Conservation (phyloP, 1,140 invertebrate genomes). For the Heliconius hewitsoni region DNA sequence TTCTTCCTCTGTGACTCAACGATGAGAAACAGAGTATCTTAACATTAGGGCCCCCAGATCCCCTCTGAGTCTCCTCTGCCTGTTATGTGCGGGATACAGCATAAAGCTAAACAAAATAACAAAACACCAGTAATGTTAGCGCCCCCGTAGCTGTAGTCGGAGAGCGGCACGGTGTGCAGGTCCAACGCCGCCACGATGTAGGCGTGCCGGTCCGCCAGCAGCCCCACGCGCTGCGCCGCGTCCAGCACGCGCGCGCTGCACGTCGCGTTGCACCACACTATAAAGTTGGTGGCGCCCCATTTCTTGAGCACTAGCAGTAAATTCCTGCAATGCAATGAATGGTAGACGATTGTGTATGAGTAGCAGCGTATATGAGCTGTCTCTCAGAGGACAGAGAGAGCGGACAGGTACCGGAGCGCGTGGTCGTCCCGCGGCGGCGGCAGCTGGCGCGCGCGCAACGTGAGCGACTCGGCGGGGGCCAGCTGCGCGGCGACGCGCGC, state of each 20-base stretch:
- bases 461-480: conserved; percentile 43
- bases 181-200: conserved; percentile 90
- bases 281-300: conserved; percentile 59
- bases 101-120: too few relatives aligned
- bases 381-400: not conserved
- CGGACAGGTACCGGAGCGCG: conserved; percentile 50
- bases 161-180: conserved; percentile 88
- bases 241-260: conserved; percentile 63
- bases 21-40: too few relatives aligned
- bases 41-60: too few relatives aligned
- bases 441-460: conserved; percentile 52
- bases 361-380: not conserved
- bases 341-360: not conserved
- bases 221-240: conserved; percentile 89
- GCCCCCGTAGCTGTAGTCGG: conserved; percentile 90
- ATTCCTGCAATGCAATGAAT: conserved; percentile 44
- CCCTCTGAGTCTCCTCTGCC: too few relatives aligned
- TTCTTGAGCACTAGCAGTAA: conserved; percentile 68
- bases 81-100: too few relatives aligned
- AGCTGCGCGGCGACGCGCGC: conserved; percentile 52
- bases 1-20: too few relatives aligned
- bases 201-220: conserved; percentile 87
- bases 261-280: conserved; percentile 65
- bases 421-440: conserved; percentile 55
- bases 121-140: conserved; percentile 89